Percentiles rank a stretch among this genome's conserved stretches.
Conservation (phyloP, 2,888 invertebrate species). For the Selenia dentaria region DNA sequence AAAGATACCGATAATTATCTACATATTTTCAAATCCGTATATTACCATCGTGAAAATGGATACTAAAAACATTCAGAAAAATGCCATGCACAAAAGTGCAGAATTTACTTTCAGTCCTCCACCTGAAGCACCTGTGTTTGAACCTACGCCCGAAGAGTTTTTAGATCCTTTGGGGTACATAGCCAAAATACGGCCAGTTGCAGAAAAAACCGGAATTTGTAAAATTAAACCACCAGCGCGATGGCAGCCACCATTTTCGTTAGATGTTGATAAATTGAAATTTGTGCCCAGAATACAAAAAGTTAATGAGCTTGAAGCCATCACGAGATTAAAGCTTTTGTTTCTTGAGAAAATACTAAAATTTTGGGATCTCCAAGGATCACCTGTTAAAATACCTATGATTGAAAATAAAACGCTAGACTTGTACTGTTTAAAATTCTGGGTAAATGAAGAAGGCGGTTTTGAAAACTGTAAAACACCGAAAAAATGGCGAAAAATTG, state of each 20-base stretch:
- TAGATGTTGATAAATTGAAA: slow-evolving; percentile 87
- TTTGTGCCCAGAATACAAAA: slow-evolving; percentile 82
- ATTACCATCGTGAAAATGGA: slow-evolving; percentile 57
- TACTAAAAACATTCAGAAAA: slow-evolving; percentile 78
- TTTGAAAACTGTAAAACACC: slow-evolving; percentile 85
- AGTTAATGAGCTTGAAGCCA: slow-evolving; percentile 86
- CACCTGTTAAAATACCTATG: slow-evolving; percentile 87
- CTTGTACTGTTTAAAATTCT: slow-evolving; percentile 86
- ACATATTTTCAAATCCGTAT: neutral
- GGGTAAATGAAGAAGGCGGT: slow-evolving; percentile 84
- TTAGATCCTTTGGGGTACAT: slow-evolving; percentile 90
- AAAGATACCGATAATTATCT: too few relatives aligned
- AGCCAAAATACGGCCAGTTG: slow-evolving; percentile 88
- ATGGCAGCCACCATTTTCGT: slow-evolving; percentile 92
- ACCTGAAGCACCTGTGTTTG: slow-evolving; percentile 89
- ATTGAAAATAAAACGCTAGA: slow-evolving; percentile 89
- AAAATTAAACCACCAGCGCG: slow-evolving; percentile 90
- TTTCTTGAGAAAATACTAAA: slow-evolving; percentile 90
- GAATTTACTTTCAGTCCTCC: slow-evolving; percentile 80
- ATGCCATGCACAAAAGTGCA: slow-evolving; percentile 80
- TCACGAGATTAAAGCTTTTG: slow-evolving; percentile 88
- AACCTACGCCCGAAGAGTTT: slow-evolving; percentile 90
- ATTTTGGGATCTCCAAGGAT: slow-evolving; percentile 90
- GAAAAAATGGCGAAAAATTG: slow-evolving; percentile 88
- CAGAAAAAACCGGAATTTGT: slow-evolving; percentile 89